Conservation (phyloP, 2,113 vertebrate species). For the Percina caprodes region DNA sequence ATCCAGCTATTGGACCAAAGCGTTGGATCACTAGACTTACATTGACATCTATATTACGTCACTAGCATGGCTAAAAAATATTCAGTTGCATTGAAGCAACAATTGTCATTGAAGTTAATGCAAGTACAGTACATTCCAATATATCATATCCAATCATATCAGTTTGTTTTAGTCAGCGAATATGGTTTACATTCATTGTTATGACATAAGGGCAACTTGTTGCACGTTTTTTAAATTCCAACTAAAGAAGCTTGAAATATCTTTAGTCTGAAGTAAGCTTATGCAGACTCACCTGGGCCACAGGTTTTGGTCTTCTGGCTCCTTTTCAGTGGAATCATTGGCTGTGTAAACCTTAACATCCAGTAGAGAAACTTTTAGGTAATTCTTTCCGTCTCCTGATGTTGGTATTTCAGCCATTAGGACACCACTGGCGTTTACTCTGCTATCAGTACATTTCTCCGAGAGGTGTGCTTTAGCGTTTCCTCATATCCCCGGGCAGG, state of each 20-base stretch:
- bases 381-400: background rate
- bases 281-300: constrained; percentile 75
- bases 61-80: background rate
- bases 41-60: background rate
- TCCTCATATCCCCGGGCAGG: background rate
- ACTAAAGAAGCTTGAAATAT: background rate
- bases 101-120: background rate
- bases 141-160: no score
- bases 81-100: background rate
- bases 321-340: background rate
- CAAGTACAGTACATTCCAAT: background rate
- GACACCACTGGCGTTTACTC: background rate
- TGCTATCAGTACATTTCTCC: background rate
- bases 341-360: background rate
- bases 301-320: constrained; percentile 16
- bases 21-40: background rate
- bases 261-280: background rate
- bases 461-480: background rate
- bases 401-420: constrained; percentile 62
- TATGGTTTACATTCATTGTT: background rate
- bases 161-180: background rate
- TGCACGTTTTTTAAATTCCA: background rate
- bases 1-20: no score
- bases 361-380: background rate
- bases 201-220: background rate